Evolutionary conservation across 2,113 vertebrate genomes (phyloP).

Genomic region (Madoqua kirkii): DNA sequence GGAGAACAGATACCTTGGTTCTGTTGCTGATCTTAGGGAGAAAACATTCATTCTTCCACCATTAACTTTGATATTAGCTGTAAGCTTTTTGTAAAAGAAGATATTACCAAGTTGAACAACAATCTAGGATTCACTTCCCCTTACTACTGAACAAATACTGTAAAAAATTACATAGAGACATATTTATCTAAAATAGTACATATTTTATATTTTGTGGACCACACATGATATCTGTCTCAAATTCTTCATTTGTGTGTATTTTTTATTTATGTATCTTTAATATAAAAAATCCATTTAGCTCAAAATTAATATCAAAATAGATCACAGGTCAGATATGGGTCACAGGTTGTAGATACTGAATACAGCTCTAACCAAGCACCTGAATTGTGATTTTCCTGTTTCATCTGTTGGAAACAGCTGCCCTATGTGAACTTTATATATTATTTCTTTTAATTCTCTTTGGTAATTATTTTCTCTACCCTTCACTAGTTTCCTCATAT

Average conservation of each 20-base stretch:
- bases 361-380: not conserved
- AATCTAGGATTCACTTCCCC: not conserved
- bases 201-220: not conserved
- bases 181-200: not conserved
- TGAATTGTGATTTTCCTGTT: not conserved
- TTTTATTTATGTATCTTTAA: not conserved
- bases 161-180: not conserved
- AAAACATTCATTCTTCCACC: not conserved
- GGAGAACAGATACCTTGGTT: not conserved
- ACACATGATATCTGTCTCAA: not conserved
- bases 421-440: not conserved
- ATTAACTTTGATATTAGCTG: not conserved
- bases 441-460: not conserved
- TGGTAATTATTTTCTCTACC: not conserved
- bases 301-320: not conserved
- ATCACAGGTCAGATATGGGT: not conserved
- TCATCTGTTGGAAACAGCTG: not conserved
- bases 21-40: not conserved
- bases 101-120: not conserved
- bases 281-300: not conserved
- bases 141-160: not conserved
- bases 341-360: not conserved
- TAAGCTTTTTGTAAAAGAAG: not conserved
- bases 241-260: not conserved
- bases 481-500: not conserved